Evolutionary conservation across 2,797 vertebrate species (phyloP).

Genomic region (Graptemys geographica): DNA sequence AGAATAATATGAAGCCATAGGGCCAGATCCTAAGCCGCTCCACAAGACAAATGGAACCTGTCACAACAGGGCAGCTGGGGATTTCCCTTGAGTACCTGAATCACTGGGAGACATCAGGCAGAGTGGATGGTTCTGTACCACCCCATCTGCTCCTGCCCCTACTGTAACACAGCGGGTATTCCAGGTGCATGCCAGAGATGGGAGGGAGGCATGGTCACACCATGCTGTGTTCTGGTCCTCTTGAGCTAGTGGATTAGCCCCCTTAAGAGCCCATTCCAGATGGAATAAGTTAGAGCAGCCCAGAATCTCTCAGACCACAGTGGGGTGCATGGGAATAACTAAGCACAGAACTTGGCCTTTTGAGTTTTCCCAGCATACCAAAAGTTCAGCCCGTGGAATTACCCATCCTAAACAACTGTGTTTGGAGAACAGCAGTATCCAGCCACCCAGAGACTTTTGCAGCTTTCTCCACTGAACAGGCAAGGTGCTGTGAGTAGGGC

Average conservation of each 20-base stretch:
- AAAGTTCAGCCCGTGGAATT: not conserved
- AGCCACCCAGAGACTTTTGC: not conserved
- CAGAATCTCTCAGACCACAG: not conserved
- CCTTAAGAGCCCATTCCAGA: not conserved
- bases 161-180: not conserved
- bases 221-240: not conserved
- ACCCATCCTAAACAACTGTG: not conserved
- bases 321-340: not conserved
- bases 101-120: not conserved
- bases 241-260: not conserved
- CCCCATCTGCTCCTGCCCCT: not conserved
- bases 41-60: not conserved
- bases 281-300: not conserved
- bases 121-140: not conserved
- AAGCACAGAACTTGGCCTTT: not conserved
- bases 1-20: rapidly evolving
- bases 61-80: not conserved
- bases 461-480: not conserved
- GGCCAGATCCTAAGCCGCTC: rapidly evolving
- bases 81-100: not conserved
- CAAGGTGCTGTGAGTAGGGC: not conserved
- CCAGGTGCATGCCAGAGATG: not conserved
- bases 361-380: not conserved
- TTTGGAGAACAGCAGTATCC: not conserved
- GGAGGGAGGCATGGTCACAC: not conserved